Evolutionary conservation across 2,797 vertebrate genomes (phyloP), one percentile per base, ranked within the genome.

Genomic region (Microhierax caerulescens): DNA sequence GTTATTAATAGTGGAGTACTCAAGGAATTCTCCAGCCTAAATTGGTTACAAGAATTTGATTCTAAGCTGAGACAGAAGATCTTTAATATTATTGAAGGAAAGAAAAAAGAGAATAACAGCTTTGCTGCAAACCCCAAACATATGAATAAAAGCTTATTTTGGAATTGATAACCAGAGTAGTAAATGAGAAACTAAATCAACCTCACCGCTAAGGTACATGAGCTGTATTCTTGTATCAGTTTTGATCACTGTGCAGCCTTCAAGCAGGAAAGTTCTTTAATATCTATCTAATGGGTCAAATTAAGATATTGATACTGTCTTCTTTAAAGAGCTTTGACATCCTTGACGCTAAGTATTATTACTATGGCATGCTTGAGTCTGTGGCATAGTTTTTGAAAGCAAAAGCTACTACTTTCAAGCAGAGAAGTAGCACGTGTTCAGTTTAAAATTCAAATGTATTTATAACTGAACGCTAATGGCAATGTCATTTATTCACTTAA

Each of bases 401-500:
- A 89, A 89, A 85, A 74, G 20, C 48, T 74, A 13, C 36, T 78
- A 22, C 51, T 82, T 94, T 92, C 77, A 87, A 91, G 64, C 41
- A 87, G 21, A 89, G 53, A 80, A 85, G 68, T 10, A 89, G n/a
- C 86, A 88, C 78, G 72, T 88, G 75, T 72, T 79, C 53, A 25
- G 28, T 72, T 96, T 80, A 83, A 87, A 93, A 97, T 91, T 94
- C 68, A 96, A 89, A 94, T 83, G 41, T 89, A 80, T 92, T 97
- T 95, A 91, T 90, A 96, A 83, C 64, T 72, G 68, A 94, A 94
- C 0, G 0, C 7, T 80, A 85, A 89, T 78, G 57, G 57, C 75
- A 75, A 53, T 51, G 78, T 28, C 84, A 88, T 91, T 96, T 93
- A 95, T 88, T 73, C 72, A 85, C 50, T 83, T 80, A 94, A 90